Base-by-base conservation (phyloP, 2,888 invertebrate genomes). In the Nematopogon swammerdamellus region DNA sequence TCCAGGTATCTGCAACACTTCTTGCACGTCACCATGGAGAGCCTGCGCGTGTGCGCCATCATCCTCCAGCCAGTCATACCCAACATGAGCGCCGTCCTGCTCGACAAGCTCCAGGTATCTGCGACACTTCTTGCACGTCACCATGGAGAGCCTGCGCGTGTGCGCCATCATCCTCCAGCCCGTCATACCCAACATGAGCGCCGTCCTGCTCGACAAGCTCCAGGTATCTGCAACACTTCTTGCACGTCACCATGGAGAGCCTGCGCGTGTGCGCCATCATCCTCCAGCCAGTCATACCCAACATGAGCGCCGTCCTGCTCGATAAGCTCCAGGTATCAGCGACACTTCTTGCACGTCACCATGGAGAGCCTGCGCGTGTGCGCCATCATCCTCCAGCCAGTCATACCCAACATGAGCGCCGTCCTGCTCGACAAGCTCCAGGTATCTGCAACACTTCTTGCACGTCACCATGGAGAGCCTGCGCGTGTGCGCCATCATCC, bases 51-150 rank as follows among this genome's bases (percentile, higher is more conserved):
- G 51, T 82, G 85, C 58, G 86, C 86, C 16, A 88, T 97, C 52
- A 82, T 94, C 42, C 70, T 98, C 19, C 89, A 90, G 60, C 98
- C 98, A 1, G 83, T 98, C 18, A 82, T 93, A 50, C 98, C 98
- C 3, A 82, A 81, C 48, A 67, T 95, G 58, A 72, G 88, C 2
- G 65, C 71, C 17, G 82, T 79, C 54, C 68, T 96, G 51, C 73
- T 98, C 55, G 82, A 89, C 65, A 89, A 88, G 70, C 66, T 93
- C 47, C 67, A 63, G 51, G 85, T 77, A 25, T 10, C 25, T 4
- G 5, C 25, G 5, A 10, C 25, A 25, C 25, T 4, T 4, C 25
- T 4, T 10, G 25, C 25, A 4, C 25, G 25, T 4, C 5, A 10
- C 25, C 25, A 25, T n/a, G n/a, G n/a, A n/a, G n/a, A n/a, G n/a